phyloP scores from a whole-genome alignment of 2,888 invertebrate species.

The Meganola albula region DNA sequence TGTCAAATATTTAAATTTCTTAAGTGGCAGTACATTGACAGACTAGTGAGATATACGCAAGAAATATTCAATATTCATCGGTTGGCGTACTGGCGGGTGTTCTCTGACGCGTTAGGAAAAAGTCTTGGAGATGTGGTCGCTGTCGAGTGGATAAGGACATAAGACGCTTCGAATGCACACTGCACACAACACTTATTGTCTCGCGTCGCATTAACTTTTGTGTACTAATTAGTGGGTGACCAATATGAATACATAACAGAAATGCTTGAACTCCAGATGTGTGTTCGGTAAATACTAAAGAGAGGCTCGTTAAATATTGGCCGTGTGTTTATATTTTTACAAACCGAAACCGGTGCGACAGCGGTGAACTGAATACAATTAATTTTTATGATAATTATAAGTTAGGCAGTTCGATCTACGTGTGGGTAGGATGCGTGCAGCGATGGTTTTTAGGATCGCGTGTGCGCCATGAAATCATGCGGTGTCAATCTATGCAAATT shows the following conservation, averaged over 20 bases:
- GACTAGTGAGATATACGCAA: constrained; percentile 60
- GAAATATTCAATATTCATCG: constrained; percentile 70
- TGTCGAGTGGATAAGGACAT: constrained; percentile 48
- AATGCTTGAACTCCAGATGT: constrained; percentile 70
- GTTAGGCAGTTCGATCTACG: constrained; percentile 35
- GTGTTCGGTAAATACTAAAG: constrained; percentile 67
- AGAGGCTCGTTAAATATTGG: constrained; percentile 57
- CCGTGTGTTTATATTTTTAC: constrained; percentile 59
- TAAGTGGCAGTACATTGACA: constrained; percentile 74
- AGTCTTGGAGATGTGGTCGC: constrained; percentile 32
- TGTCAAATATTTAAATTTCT: constrained; percentile 74
- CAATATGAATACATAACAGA: constrained; percentile 74
- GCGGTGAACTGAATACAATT: constrained; percentile 41
- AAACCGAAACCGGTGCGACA: constrained; percentile 54
- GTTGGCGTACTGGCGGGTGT: constrained; percentile 43
- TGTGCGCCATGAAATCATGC: constrained; percentile 55
- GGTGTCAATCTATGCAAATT: constrained; percentile 76
- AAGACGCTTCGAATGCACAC: constrained; percentile 48
- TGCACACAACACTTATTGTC: constrained; percentile 62
- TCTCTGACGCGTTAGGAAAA: constrained; percentile 43
- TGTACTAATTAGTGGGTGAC: constrained; percentile 76
- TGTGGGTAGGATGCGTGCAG: constrained; percentile 35
- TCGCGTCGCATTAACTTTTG: constrained; percentile 66
- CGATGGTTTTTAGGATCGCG: constrained; percentile 42
- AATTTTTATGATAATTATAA: constrained; percentile 51